These are phyloP conservation scores for Malachius bipustulatus DNA, from an alignment of 2,888 invertebrate species.

Conservation along the genomic window DNA sequence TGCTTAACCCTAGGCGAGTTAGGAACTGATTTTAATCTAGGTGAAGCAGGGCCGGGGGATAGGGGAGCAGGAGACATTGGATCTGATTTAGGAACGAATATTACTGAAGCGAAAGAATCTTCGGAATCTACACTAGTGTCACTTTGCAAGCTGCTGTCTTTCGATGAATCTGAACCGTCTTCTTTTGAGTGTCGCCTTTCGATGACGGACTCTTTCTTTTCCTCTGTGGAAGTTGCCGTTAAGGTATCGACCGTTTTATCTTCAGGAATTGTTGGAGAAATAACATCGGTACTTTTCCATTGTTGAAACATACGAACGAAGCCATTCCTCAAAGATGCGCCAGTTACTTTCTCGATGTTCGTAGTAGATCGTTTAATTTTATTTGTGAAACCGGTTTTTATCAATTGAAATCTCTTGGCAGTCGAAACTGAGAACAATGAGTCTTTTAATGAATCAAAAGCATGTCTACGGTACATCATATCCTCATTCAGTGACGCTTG, in stretches of 20 bases:
- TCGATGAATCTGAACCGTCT: conserved; percentile 80
- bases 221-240: conserved; percentile 27
- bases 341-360: conserved; percentile 70
- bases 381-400: conserved; percentile 72
- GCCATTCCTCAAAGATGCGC: conserved; percentile 54
- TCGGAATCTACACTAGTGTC: conserved; percentile 91
- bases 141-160: conserved; percentile 82
- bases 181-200: conserved; percentile 72
- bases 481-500: conserved; percentile 84
- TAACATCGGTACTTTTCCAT: conserved; percentile 51
- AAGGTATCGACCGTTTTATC: conserved; percentile 23
- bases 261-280: conserved; percentile 32
- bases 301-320: conserved; percentile 78
- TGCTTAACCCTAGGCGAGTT: conserved; percentile 65
- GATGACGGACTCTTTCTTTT: conserved; percentile 23
- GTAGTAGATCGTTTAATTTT: conserved; percentile 74
- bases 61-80: conserved; percentile 49
- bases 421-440: conserved; percentile 62
- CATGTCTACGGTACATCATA: conserved; percentile 57
- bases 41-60: conserved; percentile 51
- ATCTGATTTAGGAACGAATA: conserved; percentile 78
- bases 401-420: conserved; percentile 62
- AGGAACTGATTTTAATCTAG: conserved; percentile 57
- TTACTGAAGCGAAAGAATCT: conserved; percentile 87
- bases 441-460: conserved; percentile 59